Base-by-base conservation (phyloP, 30 jellyfish, hydroid and myxozoan genomes). In the Hydractinia symbiolongicarpus region DNA sequence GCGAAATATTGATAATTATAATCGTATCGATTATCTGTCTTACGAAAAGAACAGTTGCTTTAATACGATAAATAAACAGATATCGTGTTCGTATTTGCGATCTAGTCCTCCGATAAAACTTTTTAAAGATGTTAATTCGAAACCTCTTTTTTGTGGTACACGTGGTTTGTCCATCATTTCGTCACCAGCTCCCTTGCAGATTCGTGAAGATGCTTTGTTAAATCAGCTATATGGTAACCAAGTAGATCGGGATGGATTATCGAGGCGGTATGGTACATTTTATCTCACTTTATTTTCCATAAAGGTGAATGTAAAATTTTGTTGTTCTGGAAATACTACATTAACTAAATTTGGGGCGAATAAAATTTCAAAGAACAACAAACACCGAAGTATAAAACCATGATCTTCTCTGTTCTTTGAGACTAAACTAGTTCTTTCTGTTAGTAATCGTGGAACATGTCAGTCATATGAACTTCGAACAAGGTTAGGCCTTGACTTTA, bases 151-250 rank as follows among this genome's bases (percentile, higher is more conserved):
- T 19, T 55, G 50, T 7, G 80, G 60, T 3, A 50, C 77, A 0
- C 57, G 82, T 54, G 96, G 94, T n/a, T 61, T 89, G 54, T 89
- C 96, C 1, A 79, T 89, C 50, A 73, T 89, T 7, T 89, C 96
- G 9, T 82, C 96, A 10, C 91, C 96, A 4, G 96, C 96, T 17
- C 91, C 91, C 44, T 69, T 89, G 49, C 94, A 83, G 51, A 61
- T 76, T 62, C 86, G 85, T 53, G 90, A 89, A 11, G 94, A 89
- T 7, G 40, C 80, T 50, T 58, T 13, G 17, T 13, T 64, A 44
- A 4, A 64, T 51, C 9, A 51, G 40, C 74, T 4, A 51, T n/a
- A n/a, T 7, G 40, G 40, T 1, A n/a, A 13, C 17, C 74, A 64
- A 7, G 0, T 51, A 13, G 40, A 64, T 64, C 74, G 19, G 7